Evolutionary conservation across 2,888 invertebrate species (phyloP).

Genomic region (Iphiclides podalirius): DNA sequence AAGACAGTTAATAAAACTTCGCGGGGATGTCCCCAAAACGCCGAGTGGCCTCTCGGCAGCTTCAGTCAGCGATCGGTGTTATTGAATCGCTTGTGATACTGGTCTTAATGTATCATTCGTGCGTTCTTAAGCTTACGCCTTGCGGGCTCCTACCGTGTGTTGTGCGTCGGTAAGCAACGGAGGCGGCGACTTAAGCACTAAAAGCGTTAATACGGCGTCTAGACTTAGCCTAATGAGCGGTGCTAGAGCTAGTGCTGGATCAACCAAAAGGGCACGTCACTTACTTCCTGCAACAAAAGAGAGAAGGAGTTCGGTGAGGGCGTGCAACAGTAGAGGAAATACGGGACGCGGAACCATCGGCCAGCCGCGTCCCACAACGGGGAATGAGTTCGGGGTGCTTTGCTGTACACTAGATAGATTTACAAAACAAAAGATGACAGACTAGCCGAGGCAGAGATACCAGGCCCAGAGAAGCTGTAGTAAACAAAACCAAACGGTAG

Average conservation of each 20-base stretch:
- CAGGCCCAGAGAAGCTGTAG: constrained; percentile 68
- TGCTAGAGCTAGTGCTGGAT: constrained; percentile 71
- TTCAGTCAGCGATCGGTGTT: background rate
- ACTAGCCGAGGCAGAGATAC: constrained; percentile 65
- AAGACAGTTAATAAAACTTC: constrained; percentile 24
- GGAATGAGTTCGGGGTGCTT: constrained; percentile 7
- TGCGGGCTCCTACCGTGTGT: constrained; percentile 48
- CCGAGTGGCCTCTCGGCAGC: background rate
- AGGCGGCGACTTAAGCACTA: constrained; percentile 64
- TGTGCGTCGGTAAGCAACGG: constrained; percentile 62
- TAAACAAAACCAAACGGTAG: constrained; percentile 61
- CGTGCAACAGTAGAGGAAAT: constrained; percentile 59
- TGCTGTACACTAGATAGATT: constrained; percentile 18
- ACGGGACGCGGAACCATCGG: constrained; percentile 3
- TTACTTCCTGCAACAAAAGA: constrained; percentile 82
- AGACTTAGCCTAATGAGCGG: constrained; percentile 71
- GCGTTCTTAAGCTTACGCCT: constrained; percentile 48
- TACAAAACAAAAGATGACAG: constrained; percentile 45
- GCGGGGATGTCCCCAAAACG: constrained; percentile 10
- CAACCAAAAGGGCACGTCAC: constrained; percentile 76
- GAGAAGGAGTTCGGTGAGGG: constrained; percentile 70
- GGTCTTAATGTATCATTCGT: constrained; percentile 44
- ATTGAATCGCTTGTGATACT: constrained; percentile 19
- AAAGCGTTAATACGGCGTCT: constrained; percentile 63
- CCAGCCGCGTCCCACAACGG: background rate